Percentiles rank a stretch among this genome's conserved stretches.
phyloP scores from a whole-genome alignment of 2,113 vertebrate genomes.

The Cololabis saira region DNA sequence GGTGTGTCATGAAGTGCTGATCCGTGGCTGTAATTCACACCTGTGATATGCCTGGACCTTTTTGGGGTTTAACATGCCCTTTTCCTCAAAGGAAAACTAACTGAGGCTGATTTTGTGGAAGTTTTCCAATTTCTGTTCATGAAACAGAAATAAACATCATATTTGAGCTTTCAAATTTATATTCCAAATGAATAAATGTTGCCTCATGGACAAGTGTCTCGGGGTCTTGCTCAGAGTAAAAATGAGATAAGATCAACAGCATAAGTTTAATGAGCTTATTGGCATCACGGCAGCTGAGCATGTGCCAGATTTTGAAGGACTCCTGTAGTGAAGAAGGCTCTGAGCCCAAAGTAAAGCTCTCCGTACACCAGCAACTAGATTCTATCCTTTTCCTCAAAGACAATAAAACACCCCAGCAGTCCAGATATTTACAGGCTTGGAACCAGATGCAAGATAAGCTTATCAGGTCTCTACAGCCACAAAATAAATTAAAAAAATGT shows the following conservation, averaged over 20 bases:
- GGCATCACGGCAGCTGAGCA: not conserved
- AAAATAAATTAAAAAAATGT: too few relatives aligned
- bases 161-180: not conserved
- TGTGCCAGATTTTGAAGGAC: not conserved
- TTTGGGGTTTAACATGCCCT: not conserved
- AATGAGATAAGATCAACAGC: not conserved
- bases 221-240: not conserved
- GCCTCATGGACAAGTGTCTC: conserved; percentile 1
- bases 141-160: not conserved
- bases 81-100: not conserved
- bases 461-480: too few relatives aligned
- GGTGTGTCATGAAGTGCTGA: not conserved
- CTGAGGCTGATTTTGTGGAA: not conserved
- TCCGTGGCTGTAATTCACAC: not conserved
- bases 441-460: too few relatives aligned
- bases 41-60: conserved; percentile 2
- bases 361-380: too few relatives aligned
- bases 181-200: not conserved
- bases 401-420: too few relatives aligned
- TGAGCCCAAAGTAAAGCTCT: too few relatives aligned
- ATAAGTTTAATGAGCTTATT: not conserved
- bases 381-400: too few relatives aligned
- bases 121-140: not conserved
- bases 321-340: not conserved
- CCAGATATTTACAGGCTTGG: too few relatives aligned